Evolutionary conservation across 92 coral and sea anemone species (phyloP).

Genomic region (Actinostola sp.): DNA sequence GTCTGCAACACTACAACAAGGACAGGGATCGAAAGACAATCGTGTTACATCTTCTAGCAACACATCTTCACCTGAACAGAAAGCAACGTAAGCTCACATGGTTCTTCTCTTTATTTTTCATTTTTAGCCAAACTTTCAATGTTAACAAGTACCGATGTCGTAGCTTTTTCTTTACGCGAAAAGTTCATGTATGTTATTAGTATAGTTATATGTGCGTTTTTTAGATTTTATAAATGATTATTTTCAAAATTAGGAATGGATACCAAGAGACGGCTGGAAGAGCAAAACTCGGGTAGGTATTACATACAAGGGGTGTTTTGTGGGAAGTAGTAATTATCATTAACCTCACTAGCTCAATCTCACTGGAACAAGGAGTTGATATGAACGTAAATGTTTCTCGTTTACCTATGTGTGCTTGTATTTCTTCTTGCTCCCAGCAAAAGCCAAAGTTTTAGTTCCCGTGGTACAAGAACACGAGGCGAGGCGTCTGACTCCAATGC

Average conservation of each 20-base stretch:
- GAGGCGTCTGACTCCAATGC: conserved; percentile 76
- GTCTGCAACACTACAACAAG: conserved; percentile 9
- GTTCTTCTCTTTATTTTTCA: too few species aligned
- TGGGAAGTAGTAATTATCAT: too few species aligned
- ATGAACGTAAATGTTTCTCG: too few species aligned
- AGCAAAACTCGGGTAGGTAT: conserved; percentile 41
- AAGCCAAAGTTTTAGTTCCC: conserved; percentile 39
- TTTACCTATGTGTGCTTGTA: neutral
- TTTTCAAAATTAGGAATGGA: conserved; percentile 13
- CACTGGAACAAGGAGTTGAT: too few species aligned
- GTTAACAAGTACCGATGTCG: too few species aligned
- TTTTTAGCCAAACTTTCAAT: too few species aligned
- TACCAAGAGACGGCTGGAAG: conserved; percentile 23
- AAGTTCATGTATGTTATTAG: too few species aligned
- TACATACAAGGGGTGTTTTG: too few species aligned
- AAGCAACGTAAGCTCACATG: neutral
- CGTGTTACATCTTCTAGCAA: neutral
- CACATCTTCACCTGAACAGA: conserved; percentile 10
- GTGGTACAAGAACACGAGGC: conserved; percentile 43
- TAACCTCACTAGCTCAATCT: too few species aligned
- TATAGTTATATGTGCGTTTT: neutral
- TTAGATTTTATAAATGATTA: neutral
- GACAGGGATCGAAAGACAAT: conserved; percentile 2
- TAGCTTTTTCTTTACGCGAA: too few species aligned
- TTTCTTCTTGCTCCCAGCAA: conserved; percentile 18